These are phyloP conservation scores for Lucilia cuprina DNA, from an alignment of 1,140 invertebrate species.

Conservation along the genomic window DNA sequence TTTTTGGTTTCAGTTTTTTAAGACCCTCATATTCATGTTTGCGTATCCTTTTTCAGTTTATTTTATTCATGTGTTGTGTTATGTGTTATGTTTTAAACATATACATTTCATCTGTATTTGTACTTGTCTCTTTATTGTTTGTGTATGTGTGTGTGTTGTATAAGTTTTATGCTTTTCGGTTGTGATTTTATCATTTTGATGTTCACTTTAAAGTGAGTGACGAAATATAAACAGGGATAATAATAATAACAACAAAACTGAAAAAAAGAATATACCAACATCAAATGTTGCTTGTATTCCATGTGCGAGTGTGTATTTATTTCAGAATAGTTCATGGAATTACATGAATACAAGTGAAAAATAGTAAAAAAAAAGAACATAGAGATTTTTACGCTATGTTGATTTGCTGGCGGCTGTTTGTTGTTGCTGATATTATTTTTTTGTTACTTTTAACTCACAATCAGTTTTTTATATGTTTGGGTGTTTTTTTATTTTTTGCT, in stretches of 20 bases:
- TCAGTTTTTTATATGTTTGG: background rate
- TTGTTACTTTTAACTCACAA: slow-evolving; percentile 2
- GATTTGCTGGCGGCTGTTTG: slow-evolving; percentile 47
- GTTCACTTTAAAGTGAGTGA: slow-evolving; percentile 43
- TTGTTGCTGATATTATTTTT: slow-evolving; percentile 22
- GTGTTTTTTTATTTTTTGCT: slow-evolving; percentile 23
- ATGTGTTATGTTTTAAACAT: background rate
- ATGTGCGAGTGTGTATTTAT: background rate
- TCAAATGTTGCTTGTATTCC: background rate
- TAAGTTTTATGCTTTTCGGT: background rate
- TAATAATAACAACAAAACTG: slow-evolving; percentile 45
- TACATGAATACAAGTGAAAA: background rate
- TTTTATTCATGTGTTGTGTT: too few species aligned
- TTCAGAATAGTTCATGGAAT: slow-evolving; percentile 25
- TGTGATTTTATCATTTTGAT: slow-evolving; percentile 39
- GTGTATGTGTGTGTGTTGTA: background rate
- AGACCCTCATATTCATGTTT: background rate
- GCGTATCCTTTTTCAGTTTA: background rate
- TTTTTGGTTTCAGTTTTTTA: background rate
- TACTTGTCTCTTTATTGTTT: too few species aligned
- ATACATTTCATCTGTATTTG: too few species aligned
- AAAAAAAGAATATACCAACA: slow-evolving; percentile 33
- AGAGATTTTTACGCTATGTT: slow-evolving; percentile 55
- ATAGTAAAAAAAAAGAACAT: slow-evolving; percentile 38
- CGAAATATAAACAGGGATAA: slow-evolving; percentile 52